Evolutionary conservation across 2,113 vertebrate genomes (phyloP), one percentile per base, ranked within the genome.

Genomic region (Propithecus coquereli): DNA sequence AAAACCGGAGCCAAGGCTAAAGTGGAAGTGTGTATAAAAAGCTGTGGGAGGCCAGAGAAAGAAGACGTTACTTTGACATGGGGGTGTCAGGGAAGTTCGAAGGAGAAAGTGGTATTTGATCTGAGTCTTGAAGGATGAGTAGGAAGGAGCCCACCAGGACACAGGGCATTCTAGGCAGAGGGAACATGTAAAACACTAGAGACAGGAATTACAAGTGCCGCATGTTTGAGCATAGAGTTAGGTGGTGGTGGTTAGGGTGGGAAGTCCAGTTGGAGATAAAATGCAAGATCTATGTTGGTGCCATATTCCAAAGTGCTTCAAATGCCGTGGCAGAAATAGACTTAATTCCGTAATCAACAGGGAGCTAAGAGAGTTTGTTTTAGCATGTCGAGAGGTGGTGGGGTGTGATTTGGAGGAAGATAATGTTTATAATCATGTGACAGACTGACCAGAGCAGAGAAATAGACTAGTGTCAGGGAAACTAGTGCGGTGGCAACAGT

Each of bases 31-130:
- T 81, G 93, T 80, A 71, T 81, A 37, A 65, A 82, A 93, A 95
- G 16, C 68, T 27, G 18, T 76, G 50, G 95, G 87, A 97, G 68
- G 37, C 70, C 68, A 74, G 57, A 91, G 47, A n/a, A 96, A 52
- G n/a, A 89, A 92, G 50, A 90, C 81, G 85, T 90, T 94, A 27
- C 74, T 94, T 90, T 96, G 95, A 90, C 66, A n/a, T 80, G n/a
- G 27, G 63, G 10, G 12, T 92, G 37, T 83, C 70, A 57, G 77
- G 43, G 54, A 85, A 87, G 68, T 95, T 87, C 94, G 81, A 94
- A 94, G 50, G 45, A 83, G 79, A 90, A 94, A 73, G 50, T 88
- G 77, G 45, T 90, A 63, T 40, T 90, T 94, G 76, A 90, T 73
- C 65, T 96, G 43, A 34, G 23, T 91, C 71, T 94, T 84, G n/a